phyloP scores from a whole-genome alignment of 1,140 invertebrate species.

The Stenopsyche tienmushanensis region DNA sequence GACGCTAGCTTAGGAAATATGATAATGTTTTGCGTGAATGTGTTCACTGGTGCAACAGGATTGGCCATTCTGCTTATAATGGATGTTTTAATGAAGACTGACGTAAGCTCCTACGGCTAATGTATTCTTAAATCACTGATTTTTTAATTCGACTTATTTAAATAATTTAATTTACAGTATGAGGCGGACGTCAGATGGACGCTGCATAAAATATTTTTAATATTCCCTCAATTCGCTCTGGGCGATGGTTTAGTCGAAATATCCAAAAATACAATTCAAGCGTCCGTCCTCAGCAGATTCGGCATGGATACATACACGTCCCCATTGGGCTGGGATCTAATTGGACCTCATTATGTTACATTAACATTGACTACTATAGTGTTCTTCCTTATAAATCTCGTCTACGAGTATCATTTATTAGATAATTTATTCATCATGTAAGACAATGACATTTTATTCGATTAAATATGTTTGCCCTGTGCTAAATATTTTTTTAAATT shows the following conservation, averaged over 20 bases:
- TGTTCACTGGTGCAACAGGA: slow-evolving; percentile 61
- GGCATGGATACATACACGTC: slow-evolving; percentile 67
- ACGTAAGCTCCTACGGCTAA: slow-evolving; percentile 44
- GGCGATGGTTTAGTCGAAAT: slow-evolving; percentile 65
- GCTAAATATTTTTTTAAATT: slow-evolving; percentile 8
- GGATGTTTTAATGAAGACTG: slow-evolving; percentile 63
- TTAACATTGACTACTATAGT: slow-evolving; percentile 54
- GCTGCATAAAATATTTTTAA: slow-evolving; percentile 61
- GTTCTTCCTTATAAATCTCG: slow-evolving; percentile 57
- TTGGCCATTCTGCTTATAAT: slow-evolving; percentile 62
- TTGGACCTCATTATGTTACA: slow-evolving; percentile 57
- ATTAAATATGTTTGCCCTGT: slow-evolving; percentile 1
- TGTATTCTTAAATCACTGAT: too few species aligned
- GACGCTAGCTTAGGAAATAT: slow-evolving; percentile 67
- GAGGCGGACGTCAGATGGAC: slow-evolving; percentile 58
- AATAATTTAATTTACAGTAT: slow-evolving; percentile 46
- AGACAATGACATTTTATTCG: slow-evolving; percentile 20
- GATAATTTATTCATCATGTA: slow-evolving; percentile 46
- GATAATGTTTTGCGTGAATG: slow-evolving; percentile 64
- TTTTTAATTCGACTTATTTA: too few species aligned
- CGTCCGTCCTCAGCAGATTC: slow-evolving; percentile 59
- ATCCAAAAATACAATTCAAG: slow-evolving; percentile 65
- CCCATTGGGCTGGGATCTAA: slow-evolving; percentile 58
- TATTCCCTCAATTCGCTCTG: slow-evolving; percentile 65
- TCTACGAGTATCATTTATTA: slow-evolving; percentile 58